phyloP scores from a whole-genome alignment of 2,797 vertebrate genomes.

The Loris lydekkerianus region DNA sequence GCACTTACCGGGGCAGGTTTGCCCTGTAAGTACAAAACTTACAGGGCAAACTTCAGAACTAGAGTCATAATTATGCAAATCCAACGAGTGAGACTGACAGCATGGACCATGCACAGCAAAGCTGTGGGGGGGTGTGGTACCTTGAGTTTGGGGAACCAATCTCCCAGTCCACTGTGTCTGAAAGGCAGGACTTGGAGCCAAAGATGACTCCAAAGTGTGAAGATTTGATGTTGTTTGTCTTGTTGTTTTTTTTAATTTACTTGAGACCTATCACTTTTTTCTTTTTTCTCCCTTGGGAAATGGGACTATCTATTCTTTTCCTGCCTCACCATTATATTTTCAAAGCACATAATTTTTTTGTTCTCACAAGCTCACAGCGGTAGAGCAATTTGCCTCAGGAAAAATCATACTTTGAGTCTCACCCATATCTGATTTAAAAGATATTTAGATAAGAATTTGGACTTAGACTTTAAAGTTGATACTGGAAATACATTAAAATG shows the following conservation, averaged over 20 bases:
- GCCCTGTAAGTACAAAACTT: background rate
- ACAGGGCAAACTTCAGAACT: background rate
- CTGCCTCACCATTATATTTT: background rate
- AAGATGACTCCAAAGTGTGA: background rate
- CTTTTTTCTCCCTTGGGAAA: background rate
- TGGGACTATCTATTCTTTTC: background rate
- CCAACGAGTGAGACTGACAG: background rate
- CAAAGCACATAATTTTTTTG: background rate
- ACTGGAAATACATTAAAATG: background rate
- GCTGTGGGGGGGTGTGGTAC: background rate
- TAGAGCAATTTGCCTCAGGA: background rate
- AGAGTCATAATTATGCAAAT: background rate
- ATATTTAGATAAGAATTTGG: background rate
- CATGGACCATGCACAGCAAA: background rate
- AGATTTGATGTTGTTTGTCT: background rate
- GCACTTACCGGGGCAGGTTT: background rate
- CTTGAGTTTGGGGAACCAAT: background rate
- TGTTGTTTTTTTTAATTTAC: background rate
- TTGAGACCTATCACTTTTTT: background rate
- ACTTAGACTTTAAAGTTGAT: background rate
- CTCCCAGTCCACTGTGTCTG: background rate
- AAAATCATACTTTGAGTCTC: background rate
- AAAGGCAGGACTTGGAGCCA: background rate
- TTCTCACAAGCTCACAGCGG: background rate
- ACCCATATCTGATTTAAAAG: background rate